These are phyloP conservation scores for Ophthalmotilapia sp. DNA, from an alignment of 2,113 vertebrate species.

Conservation along the genomic window DNA sequence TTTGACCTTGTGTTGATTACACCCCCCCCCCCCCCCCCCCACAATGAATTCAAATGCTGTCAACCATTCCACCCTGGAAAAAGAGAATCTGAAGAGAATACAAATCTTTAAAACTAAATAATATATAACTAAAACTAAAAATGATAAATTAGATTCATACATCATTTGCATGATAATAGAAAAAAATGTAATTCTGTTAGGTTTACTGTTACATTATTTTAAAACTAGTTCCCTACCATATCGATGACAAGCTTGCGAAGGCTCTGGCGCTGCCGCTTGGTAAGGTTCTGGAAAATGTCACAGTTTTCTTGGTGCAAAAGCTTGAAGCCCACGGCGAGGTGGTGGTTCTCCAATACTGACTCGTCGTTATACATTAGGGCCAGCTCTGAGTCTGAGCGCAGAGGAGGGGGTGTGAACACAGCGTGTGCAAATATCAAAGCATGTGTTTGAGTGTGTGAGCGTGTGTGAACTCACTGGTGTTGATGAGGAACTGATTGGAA, in stretches of 20 bases:
- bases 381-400: conserved; percentile 79
- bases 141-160: neutral
- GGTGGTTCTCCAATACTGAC: conserved; percentile 89
- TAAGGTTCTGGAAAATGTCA: conserved; percentile 87
- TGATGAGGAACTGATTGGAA: conserved; percentile 93
- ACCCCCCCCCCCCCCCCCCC: no score
- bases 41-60: neutral
- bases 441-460: neutral
- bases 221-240: conserved; percentile 68
- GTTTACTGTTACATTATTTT: neutral
- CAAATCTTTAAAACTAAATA: neutral
- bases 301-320: conserved; percentile 86
- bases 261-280: conserved; percentile 78
- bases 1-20: neutral
- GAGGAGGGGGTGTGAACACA: neutral
- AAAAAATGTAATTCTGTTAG: neutral
- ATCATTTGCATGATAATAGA: neutral
- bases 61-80: neutral
- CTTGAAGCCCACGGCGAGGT: conserved; percentile 87
- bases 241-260: conserved; percentile 86
- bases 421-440: neutral
- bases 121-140: neutral
- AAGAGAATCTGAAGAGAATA: neutral
- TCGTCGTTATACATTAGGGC: conserved; percentile 87
- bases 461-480: conserved; percentile 78